Evolutionary conservation across 2,113 vertebrate genomes (phyloP).

Genomic region (Gambusia holbrooki): DNA sequence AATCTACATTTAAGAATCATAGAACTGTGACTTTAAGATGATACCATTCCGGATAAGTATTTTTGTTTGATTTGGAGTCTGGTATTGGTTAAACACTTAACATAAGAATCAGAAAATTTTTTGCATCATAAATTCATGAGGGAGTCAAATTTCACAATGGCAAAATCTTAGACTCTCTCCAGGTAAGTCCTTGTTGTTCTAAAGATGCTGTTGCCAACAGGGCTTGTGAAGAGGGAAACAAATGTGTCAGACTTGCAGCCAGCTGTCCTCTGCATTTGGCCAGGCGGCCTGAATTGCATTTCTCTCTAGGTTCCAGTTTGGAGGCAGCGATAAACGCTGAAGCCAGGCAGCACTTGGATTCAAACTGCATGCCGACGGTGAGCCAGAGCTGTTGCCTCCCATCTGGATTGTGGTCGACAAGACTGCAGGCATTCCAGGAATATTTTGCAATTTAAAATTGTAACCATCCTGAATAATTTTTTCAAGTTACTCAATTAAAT

Average conservation of each 20-base stretch:
- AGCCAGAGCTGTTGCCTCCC: constrained; percentile 69
- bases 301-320: constrained; percentile 73
- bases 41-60: neutral
- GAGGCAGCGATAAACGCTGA: constrained; percentile 64
- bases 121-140: constrained; percentile 24
- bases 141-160: constrained; percentile 14
- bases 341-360: constrained; percentile 67
- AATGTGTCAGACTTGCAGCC: constrained; percentile 26
- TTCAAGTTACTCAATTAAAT: neutral
- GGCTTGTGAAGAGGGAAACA: constrained; percentile 31
- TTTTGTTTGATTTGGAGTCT: neutral
- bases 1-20: neutral
- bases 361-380: constrained; percentile 22
- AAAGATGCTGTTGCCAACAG: constrained; percentile 36
- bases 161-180: neutral
- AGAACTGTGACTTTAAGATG: neutral
- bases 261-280: constrained; percentile 51
- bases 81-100: constrained; percentile 17
- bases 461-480: neutral
- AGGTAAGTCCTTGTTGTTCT: constrained; percentile 7
- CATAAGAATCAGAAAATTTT: neutral
- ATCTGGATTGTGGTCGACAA: constrained; percentile 60
- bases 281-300: constrained; percentile 61
- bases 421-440: constrained; percentile 22
- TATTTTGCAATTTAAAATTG: neutral